Base-by-base conservation (phyloP, 2,888 invertebrate species). In the Pandemis heparana region DNA sequence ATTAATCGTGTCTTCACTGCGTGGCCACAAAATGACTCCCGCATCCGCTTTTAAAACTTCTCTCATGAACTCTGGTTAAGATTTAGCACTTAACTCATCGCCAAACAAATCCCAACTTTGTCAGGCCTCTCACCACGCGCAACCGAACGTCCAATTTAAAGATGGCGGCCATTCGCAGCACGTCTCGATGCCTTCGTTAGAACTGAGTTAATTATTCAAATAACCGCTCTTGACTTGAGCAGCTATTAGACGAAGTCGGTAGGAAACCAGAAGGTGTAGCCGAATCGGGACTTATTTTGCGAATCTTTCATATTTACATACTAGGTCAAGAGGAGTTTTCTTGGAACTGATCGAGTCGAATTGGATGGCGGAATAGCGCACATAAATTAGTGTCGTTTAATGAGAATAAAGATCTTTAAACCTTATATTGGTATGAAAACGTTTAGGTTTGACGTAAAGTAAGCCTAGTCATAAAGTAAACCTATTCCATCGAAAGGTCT, bases 191-290 rank as follows among this genome's bases (percentile, higher is more conserved):
- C 71, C 66, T 72, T 72, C 71, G 72, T 75, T 75, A 75, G 72
- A 77, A 79, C 75, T 70, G 76, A 77, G 78, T 77, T 78, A 79
- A 79, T 79, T 78, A 79, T 79, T 79, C 79, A 79, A 78, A 79
- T 79, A 76, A 73, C 76, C 75, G 75, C 76, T 75, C 74, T 77
- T 76, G 76, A 76, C 77, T 78, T 64, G 71, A 75, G 59, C 74
- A 75, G 71, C 65, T 41, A 65, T 71, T 71, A 71, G 71, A 63
- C 23, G 70, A 23, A 32, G 23, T 23, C 69, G 18, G 48, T 14
- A 10, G 43, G 43, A 16, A 63, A 43, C 43, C 23, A 18, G 53
- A 12, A 53, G 16, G 51, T 53, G 56, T 10, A 46, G 51, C 39
- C 46, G 39, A 12, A 46, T 56, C 23, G 14, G 39, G 65, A 71